phyloP scores from a whole-genome alignment of 2,888 invertebrate species.

The Orthonychiurus folsomi region DNA sequence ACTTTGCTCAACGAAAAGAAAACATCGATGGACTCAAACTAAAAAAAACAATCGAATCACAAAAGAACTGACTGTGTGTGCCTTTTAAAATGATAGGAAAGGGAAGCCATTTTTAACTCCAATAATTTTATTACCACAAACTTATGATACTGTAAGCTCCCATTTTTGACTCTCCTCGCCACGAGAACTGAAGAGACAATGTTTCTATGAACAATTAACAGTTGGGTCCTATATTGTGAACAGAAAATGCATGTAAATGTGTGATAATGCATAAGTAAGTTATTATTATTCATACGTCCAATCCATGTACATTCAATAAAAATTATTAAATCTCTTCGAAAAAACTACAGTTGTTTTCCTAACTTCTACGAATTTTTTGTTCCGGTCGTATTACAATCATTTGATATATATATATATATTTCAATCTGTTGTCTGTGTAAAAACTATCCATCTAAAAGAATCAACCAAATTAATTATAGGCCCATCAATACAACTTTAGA shows the following conservation, averaged over 20 bases:
- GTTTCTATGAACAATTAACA: too few relatives aligned
- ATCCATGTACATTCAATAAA: not conserved
- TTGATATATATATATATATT: too few relatives aligned
- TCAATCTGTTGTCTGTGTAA: too few relatives aligned
- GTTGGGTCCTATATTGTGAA: constrained; percentile 1
- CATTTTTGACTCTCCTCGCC: too few relatives aligned
- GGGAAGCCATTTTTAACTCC: not conserved
- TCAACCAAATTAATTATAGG: too few relatives aligned
- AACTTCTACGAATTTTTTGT: too few relatives aligned
- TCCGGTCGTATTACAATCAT: too few relatives aligned
- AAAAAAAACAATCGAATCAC: not conserved
- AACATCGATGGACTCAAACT: not conserved
- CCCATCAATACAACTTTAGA: too few relatives aligned
- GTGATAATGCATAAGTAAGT: not conserved
- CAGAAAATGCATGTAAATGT: not conserved
- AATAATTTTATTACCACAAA: not conserved
- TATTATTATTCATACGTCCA: constrained; percentile 1
- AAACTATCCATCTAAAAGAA: too few relatives aligned
- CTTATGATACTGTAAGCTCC: too few relatives aligned
- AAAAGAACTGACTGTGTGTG: not conserved
- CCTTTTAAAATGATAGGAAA: not conserved
- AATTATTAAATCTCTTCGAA: not conserved
- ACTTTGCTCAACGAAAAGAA: not conserved
- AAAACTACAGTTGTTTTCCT: too few relatives aligned
- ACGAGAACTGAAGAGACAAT: too few relatives aligned